Evolutionary conservation across 2,888 invertebrate genomes (phyloP), one percentile per base, ranked within the genome.

Genomic region (Chrysopilus asiliformis): DNA sequence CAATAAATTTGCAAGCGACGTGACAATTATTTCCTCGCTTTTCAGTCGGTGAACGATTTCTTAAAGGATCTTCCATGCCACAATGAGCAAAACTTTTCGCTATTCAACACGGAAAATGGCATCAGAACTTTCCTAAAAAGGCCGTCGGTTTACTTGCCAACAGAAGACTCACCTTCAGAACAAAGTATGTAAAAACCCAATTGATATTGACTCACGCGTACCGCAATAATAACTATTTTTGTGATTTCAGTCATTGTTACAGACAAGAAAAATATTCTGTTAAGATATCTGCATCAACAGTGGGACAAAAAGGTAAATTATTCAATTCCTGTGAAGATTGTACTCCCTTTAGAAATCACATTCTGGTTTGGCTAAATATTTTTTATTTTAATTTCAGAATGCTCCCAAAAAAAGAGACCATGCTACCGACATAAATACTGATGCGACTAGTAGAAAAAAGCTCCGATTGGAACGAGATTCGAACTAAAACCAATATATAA

Each of bases 211-310:
- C 14, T 13, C 12, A 15, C 27, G 18, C 34, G 28, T 17, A 20
- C 28, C 20, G 10, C 15, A 12, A 7, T 32, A 4, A 12, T 8
- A 4, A 20, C 4, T 51, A 48, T 51, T 49, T 45, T 35, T 53
- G 74, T 79, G 44, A 69, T 74, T 79, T 44, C 69, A 83, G 87
- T 91, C 50, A 94, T 94, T 56, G 91, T 91, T 28, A 89, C 91
- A 56, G 94, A 94, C 65, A 93, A 90, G 66, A 86, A 90, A 32
- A 91, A 90, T 57, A 91, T 94, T 53, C 69, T 94, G 40, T 65
- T 94, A 53, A 77, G 93, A 66, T 94, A 90, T 64, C 72, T 94
- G 45, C 91, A 93, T 52, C 89, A 91, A 53, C 89, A 90, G 64
- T 93, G 90, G 87, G 91, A 93, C 57, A 91, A 89, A 68, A 87